phyloP scores from a whole-genome alignment of 1,140 invertebrate genomes.

The Marisa cornuarietis region DNA sequence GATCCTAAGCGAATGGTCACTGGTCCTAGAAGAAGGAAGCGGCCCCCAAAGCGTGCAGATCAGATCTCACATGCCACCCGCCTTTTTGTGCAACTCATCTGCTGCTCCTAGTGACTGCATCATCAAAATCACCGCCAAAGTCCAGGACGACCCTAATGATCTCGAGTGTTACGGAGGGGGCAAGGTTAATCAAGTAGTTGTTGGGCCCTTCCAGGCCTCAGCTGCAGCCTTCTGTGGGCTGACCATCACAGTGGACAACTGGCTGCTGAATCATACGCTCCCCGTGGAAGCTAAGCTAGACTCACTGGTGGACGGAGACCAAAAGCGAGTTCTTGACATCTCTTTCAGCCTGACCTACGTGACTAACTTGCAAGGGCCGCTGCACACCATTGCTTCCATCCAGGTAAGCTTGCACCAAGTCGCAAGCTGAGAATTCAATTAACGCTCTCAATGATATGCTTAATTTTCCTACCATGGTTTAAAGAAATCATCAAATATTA shows the following conservation, averaged over 20 bases:
- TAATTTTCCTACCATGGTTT: too few relatives aligned
- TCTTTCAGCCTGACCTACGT: slow-evolving; percentile 6
- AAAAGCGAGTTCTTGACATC: slow-evolving; percentile 27
- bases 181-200: slow-evolving; percentile 26
- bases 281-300: slow-evolving; percentile 41
- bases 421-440: too few relatives aligned
- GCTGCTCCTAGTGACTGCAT: slow-evolving; percentile 26
- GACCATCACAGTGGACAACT: slow-evolving; percentile 34
- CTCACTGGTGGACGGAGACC: slow-evolving; percentile 35
- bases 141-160: slow-evolving; percentile 7
- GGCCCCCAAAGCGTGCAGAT: slow-evolving; percentile 16
- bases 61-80: slow-evolving; percentile 30
- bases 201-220: slow-evolving; percentile 17
- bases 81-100: slow-evolving; percentile 37
- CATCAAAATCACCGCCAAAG: slow-evolving; percentile 12
- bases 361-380: background rate
- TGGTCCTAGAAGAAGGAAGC: slow-evolving; percentile 35
- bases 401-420: background rate
- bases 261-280: slow-evolving; percentile 28
- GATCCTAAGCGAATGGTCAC: slow-evolving; percentile 23
- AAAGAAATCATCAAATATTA: too few relatives aligned
- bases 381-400: slow-evolving; percentile 7
- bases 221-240: slow-evolving; percentile 31
- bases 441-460: too few relatives aligned
- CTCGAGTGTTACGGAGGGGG: slow-evolving; percentile 21